Conservation (phyloP, 2,797 vertebrate species). For the Diplodus sargus region DNA sequence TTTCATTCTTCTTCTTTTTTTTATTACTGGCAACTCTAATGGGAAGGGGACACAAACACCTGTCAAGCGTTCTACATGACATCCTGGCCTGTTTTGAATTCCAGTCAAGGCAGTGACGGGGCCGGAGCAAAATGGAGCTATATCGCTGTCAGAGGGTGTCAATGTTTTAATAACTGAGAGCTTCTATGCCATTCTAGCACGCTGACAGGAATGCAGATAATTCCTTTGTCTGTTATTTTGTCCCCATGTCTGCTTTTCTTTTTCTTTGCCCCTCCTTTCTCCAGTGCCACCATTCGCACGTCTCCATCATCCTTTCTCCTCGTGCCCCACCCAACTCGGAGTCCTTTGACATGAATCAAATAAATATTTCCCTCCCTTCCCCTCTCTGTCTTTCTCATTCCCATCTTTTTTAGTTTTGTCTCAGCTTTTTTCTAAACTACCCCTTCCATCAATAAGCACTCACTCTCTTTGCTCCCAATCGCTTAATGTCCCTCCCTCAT, state of each 20-base stretch:
- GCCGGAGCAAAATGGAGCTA: conserved; percentile 63
- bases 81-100: conserved; percentile 60
- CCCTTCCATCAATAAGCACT: conserved; percentile 1
- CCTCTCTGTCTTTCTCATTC: neutral
- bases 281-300: neutral
- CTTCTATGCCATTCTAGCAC: conserved; percentile 26
- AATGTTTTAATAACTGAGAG: conserved; percentile 69
- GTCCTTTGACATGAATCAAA: conserved; percentile 13
- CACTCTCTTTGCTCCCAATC: neutral
- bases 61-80: conserved; percentile 51
- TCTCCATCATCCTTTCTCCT: neutral
- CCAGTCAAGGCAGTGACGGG: conserved; percentile 48
- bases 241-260: conserved; percentile 1
- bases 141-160: conserved; percentile 73
- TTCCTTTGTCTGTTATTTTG: conserved; percentile 39
- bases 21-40: conserved; percentile 16
- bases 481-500: neutral
- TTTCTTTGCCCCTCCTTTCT: neutral
- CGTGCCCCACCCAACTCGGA: neutral
- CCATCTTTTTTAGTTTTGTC: neutral
- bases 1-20: neutral
- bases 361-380: neutral
- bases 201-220: conserved; percentile 64
- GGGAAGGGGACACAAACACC: conserved; percentile 54
- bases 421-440: conserved; percentile 1